phyloP scores from a whole-genome alignment of 2,113 vertebrate genomes.

The Calonectris borealis region DNA sequence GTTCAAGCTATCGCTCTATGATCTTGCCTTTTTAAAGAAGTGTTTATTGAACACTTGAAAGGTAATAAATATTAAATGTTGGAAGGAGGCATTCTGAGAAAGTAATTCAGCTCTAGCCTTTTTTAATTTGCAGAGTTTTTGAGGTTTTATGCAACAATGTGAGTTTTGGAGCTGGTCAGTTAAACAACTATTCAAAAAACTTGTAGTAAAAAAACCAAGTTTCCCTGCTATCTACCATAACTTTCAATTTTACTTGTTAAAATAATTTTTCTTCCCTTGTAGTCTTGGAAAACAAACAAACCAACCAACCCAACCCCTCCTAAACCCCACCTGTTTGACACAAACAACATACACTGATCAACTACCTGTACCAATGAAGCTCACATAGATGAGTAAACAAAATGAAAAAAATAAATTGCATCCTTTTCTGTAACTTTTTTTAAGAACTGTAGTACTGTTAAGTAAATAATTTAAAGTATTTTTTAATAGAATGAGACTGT shows the following conservation, averaged over 20 bases:
- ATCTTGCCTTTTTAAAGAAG: not conserved
- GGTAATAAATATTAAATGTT: not conserved
- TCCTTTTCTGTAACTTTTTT: not conserved
- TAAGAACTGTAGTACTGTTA: not conserved
- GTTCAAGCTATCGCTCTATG: not conserved
- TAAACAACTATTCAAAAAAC: not conserved
- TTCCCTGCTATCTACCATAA: not conserved
- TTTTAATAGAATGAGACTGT: not conserved
- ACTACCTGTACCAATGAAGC: not conserved
- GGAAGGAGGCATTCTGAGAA: not conserved
- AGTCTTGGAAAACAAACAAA: not conserved
- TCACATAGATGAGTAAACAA: not conserved
- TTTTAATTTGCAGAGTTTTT: not conserved
- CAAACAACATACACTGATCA: not conserved
- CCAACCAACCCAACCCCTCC: not conserved
- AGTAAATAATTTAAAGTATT: not conserved
- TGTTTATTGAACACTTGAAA: not conserved
- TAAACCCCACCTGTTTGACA: not conserved
- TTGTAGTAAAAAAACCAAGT: not conserved
- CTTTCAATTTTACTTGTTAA: not conserved
- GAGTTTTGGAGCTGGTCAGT: not conserved
- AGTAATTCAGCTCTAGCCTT: not conserved
- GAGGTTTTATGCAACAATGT: not conserved
- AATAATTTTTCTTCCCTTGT: not conserved
- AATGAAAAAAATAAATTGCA: not conserved